phyloP scores from a whole-genome alignment of 2,888 invertebrate genomes.

The Orchesella flavescens region DNA sequence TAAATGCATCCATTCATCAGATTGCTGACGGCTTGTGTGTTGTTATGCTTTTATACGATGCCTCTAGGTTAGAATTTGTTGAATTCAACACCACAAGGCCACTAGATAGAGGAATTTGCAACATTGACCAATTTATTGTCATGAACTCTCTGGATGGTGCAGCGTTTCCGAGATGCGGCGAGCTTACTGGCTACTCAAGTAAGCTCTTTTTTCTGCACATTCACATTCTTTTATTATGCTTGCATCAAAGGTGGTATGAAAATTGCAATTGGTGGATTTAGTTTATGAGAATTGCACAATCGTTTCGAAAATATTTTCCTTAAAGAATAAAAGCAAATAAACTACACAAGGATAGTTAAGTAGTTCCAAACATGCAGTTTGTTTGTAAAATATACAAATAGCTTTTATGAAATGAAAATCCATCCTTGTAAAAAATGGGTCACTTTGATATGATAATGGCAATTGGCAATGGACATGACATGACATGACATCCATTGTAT shows the following conservation, averaged over 20 bases:
- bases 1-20: background rate
- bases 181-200: conserved; percentile 74
- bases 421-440: background rate
- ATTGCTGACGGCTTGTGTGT: background rate
- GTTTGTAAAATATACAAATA: too few species aligned
- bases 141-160: conserved; percentile 74
- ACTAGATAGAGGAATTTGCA: conserved; percentile 73
- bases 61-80: conserved; percentile 70
- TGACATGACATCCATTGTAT: too few species aligned
- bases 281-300: too few species aligned
- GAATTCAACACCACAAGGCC: conserved; percentile 72
- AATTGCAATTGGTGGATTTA: background rate
- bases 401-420: background rate
- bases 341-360: too few species aligned
- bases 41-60: background rate
- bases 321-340: too few species aligned
- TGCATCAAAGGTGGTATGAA: conserved; percentile 72
- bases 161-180: conserved; percentile 74
- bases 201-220: conserved; percentile 62
- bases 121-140: conserved; percentile 74
- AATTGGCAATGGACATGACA: too few species aligned
- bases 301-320: too few species aligned
- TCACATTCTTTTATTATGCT: conserved; percentile 14
- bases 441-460: too few species aligned
- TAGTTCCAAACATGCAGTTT: too few species aligned